Conservation (phyloP, 2,113 vertebrate species). For the Caranx melampygus region DNA sequence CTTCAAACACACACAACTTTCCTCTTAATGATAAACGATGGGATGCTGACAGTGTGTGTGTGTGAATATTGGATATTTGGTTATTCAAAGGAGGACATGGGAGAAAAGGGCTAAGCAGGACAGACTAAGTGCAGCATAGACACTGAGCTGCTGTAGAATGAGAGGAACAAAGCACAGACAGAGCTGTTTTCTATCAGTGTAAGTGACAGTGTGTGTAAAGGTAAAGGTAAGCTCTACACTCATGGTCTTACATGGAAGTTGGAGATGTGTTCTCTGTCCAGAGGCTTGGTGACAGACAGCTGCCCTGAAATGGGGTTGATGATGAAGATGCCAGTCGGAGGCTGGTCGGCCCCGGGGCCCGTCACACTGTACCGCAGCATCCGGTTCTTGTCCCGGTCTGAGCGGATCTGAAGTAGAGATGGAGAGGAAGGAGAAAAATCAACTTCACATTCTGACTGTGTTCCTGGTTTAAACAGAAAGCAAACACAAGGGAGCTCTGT, state of each 20-base stretch:
- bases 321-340: constrained; percentile 96
- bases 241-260: constrained; percentile 92
- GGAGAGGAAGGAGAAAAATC: background rate
- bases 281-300: constrained; percentile 95
- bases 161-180: too few relatives aligned
- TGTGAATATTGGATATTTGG: too few relatives aligned
- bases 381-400: constrained; percentile 94
- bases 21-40: too few relatives aligned
- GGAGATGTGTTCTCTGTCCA: constrained; percentile 96
- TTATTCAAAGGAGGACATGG: too few relatives aligned
- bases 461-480: constrained; percentile 26
- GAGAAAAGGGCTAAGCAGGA: too few relatives aligned
- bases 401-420: constrained; percentile 86
- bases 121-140: too few relatives aligned
- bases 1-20: too few relatives aligned
- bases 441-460: too few relatives aligned
- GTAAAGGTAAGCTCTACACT: background rate
- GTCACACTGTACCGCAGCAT: constrained; percentile 95
- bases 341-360: constrained; percentile 96
- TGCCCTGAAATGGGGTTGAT: constrained; percentile 96
- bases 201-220: too few relatives aligned
- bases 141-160: too few relatives aligned
- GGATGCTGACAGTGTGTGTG: too few relatives aligned
- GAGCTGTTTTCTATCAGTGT: too few relatives aligned
- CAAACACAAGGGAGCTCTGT: constrained; percentile 22